Base-by-base conservation (phyloP, 2,888 invertebrate species). In the Sarcophaga caerulescens region DNA sequence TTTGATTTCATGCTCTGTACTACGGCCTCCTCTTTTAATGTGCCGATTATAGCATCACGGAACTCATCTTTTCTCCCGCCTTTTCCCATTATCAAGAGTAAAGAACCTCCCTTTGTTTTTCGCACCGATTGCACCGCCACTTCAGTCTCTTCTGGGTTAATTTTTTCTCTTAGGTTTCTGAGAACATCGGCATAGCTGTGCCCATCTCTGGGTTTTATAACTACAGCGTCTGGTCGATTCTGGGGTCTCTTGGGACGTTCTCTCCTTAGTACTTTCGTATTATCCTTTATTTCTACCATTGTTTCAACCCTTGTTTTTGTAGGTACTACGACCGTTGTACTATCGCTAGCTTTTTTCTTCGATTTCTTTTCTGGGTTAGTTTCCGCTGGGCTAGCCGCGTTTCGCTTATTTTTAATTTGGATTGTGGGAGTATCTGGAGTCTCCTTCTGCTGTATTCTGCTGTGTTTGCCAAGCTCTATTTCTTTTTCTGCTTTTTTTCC, bases 401-500 rank as follows among this genome's bases (percentile, higher is more conserved):
- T 77, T 59, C 68, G 59, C 17, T 68, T 77, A 3, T 76, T 76
- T 14, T 57, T n/a, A 0, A 47, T 6, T 62, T n/a, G 19, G 1
- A 44, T 2, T 59, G 59, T 21, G 47, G 74, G 21, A 8, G 47
- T 17, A 17, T 23, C n/a, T 2, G 4, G 14, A 23, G 44, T 17
- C n/a, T 3, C 21, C n/a, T n/a, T n/a, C 44, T 44, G 8, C 52
- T 47, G 35, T 5, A n/a, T 4, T 19, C 0, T 62, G 25, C 35
- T 47, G 47, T 17, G 0, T 12, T 11, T 21, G 23, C 23, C 3
- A 23, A 23, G 23, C 25, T 45, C 45, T 11, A 17, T 68, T 19
- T 52, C 62, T n/a, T 57, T 21, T 11, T 69, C 69, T 21, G 69
- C 47, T 4, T n/a, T 60, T n/a, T 45, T 78, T 77, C 77, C 77